phyloP scores from a whole-genome alignment of 2,888 invertebrate species.

The Embidobia sp. region DNA sequence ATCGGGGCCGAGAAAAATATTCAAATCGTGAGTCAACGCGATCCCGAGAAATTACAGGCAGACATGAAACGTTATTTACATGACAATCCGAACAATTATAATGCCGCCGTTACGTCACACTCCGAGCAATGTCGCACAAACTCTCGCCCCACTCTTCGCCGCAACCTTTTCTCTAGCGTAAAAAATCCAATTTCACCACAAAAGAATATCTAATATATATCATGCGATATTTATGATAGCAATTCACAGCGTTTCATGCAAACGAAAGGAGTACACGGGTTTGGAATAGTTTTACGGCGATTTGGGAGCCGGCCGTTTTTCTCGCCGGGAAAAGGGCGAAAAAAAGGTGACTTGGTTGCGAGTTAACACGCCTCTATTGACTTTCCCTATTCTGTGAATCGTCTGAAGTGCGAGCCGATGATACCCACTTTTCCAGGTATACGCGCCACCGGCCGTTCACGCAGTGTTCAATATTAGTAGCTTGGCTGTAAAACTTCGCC shows the following conservation, averaged over 20 bases:
- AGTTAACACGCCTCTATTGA: conserved; percentile 52
- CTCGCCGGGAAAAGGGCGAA: neutral
- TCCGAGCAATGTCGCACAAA: conserved; percentile 12
- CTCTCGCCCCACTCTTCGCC: neutral
- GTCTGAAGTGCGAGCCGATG: conserved; percentile 66
- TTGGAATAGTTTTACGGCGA: conserved; percentile 35
- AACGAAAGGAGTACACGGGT: conserved; percentile 36
- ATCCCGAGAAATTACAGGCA: conserved; percentile 13
- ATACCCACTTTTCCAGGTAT: conserved; percentile 70
- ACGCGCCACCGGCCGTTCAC: conserved; percentile 69
- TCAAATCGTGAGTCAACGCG: conserved; percentile 17
- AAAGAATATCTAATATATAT: conserved; percentile 42
- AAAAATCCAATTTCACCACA: conserved; percentile 26
- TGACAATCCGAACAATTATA: conserved; percentile 27
- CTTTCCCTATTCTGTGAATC: conserved; percentile 50
- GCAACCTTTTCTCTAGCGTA: conserved; percentile 1
- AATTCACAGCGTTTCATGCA: conserved; percentile 31
- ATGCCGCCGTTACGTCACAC: conserved; percentile 16
- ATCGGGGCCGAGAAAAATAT: conserved; percentile 2
- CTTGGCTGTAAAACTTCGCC: conserved; percentile 27
- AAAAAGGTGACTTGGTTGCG: conserved; percentile 32
- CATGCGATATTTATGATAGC: conserved; percentile 46
- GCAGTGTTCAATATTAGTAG: conserved; percentile 29
- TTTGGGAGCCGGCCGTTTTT: conserved; percentile 37
- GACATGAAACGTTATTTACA: conserved; percentile 16